These are phyloP conservation scores for Peromyscus melanophrys DNA, from an alignment of 2,797 vertebrate species.

Conservation along the genomic window DNA sequence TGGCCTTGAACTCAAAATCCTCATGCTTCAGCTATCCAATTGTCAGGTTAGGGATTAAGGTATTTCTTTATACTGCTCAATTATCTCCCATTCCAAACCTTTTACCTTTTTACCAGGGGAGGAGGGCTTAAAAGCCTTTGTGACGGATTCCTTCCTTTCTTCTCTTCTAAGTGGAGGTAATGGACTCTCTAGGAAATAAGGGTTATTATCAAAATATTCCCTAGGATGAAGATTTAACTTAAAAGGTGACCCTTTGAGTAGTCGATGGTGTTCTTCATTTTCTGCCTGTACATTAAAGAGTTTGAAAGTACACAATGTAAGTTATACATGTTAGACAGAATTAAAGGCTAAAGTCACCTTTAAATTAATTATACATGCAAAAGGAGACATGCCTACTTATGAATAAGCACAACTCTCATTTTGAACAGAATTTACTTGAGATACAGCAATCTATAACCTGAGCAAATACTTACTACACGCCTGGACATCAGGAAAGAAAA, in stretches of 20 bases:
- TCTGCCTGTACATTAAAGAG: conserved; percentile 89
- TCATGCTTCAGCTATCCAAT: neutral
- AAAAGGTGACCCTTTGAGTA: conserved; percentile 93
- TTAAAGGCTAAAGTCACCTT: neutral
- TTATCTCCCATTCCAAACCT: conserved; percentile 46
- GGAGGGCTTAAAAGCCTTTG: conserved; percentile 91
- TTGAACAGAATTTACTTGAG: conserved; percentile 28
- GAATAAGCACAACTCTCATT: neutral
- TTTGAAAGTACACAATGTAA: conserved; percentile 61
- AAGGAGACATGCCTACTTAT: neutral
- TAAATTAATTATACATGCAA: conserved; percentile 27
- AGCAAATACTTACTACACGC: neutral
- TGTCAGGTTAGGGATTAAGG: neutral
- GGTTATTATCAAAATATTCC: conserved; percentile 94
- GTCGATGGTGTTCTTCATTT: conserved; percentile 87
- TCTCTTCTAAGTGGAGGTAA: conserved; percentile 88
- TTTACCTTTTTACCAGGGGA: conserved; percentile 93
- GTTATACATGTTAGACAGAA: conserved; percentile 31
- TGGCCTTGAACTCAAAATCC: neutral
- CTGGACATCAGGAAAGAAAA: neutral
- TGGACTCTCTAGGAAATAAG: conserved; percentile 89
- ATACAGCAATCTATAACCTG: neutral
- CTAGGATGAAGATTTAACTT: conserved; percentile 92
- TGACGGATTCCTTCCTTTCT: conserved; percentile 71
- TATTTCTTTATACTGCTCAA: conserved; percentile 42